Percentiles rank a stretch among this genome's conserved stretches.
These are phyloP conservation scores for Henricia sp. DNA, from an alignment of 53 echinoderm and acorn worm genomes.

Conservation along the genomic window DNA sequence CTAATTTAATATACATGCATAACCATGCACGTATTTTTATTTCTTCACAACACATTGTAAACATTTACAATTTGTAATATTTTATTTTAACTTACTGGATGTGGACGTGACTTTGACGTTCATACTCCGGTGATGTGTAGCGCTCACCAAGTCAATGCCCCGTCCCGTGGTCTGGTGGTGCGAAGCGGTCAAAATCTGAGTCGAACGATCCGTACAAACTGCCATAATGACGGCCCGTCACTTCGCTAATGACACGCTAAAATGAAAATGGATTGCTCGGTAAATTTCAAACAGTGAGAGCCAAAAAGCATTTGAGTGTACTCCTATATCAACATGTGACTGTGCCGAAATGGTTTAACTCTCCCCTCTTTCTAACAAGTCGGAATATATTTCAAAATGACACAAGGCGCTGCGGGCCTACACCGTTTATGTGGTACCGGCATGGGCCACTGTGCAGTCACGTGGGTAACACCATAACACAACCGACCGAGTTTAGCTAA, in stretches of 20 bases:
- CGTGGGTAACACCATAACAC: slow-evolving; percentile 45
- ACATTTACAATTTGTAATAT: too few relatives aligned
- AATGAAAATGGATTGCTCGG: background rate
- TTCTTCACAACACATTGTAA: too few relatives aligned
- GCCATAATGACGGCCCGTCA: slow-evolving; percentile 30
- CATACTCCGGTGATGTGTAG: slow-evolving; percentile 38
- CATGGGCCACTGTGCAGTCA: slow-evolving; percentile 28
- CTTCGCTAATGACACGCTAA: background rate
- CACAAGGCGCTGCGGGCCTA: too few relatives aligned
- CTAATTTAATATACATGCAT: too few relatives aligned
- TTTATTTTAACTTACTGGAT: slow-evolving; percentile 61
- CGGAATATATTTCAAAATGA: too few relatives aligned
- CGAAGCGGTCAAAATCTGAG: slow-evolving; percentile 33
- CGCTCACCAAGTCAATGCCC: slow-evolving; percentile 45
- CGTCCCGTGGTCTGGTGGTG: slow-evolving; percentile 25
- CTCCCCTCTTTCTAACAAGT: background rate
- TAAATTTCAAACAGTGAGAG: too few relatives aligned
- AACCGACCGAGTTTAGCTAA: slow-evolving; percentile 30
- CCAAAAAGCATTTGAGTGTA: too few relatives aligned
- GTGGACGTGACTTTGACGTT: slow-evolving; percentile 55
- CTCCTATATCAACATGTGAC: too few relatives aligned
- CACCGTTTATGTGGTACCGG: too few relatives aligned
- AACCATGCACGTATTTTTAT: too few relatives aligned
- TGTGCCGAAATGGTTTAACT: background rate
- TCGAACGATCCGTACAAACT: slow-evolving; percentile 56